Evolutionary conservation across 2,113 vertebrate species (phyloP), one percentile per base, ranked within the genome.

Genomic region (Hydropotes inermis): DNA sequence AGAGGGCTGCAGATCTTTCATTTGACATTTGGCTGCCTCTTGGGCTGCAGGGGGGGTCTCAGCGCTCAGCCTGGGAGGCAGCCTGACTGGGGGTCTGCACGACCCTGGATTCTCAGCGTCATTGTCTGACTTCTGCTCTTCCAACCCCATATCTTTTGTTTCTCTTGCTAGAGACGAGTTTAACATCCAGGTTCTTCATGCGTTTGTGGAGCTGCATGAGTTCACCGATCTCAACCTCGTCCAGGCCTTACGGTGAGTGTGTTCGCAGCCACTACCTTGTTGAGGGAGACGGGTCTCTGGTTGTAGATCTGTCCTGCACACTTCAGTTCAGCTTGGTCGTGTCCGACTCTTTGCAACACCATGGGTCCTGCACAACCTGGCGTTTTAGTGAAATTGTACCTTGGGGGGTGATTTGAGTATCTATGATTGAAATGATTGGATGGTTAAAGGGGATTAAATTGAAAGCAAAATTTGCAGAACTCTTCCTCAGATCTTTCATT

Each of bases 201-300:
- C 99, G 0, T 99, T 99, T 78, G 99, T 99, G 98, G 99, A 99
- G 98, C 99, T 99, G 95, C 99, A 99, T 3, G 99, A 99, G 98
- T 99, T 99, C 98, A 99, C 99, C 0, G 99, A 99, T 98, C 99
- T 99, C 84, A 99, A 99, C 98, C 99, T 99, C 14, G 99, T 99
- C 83, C 99, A 99, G 96, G 99, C 99, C 0, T 33, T 99, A 85
- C 97, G 99, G 99, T 99, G 98, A 98, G 99, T 87, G 2, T 2
- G 3, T 25, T 1, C 1, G 5, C 3, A 50, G 13, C 3, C 0
- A 57, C 64, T 6, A 0, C 8, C 45, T 33, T 11, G 19, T 17
- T 30, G 33, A 27, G 43, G 1, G 30, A 76, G 84, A 33, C 25
- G 7, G 27, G 36, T 8, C 39, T 33, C 5, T 1, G 47, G 5